Base-by-base conservation (phyloP, 2,797 vertebrate species). In the Centropyge bicolor region DNA sequence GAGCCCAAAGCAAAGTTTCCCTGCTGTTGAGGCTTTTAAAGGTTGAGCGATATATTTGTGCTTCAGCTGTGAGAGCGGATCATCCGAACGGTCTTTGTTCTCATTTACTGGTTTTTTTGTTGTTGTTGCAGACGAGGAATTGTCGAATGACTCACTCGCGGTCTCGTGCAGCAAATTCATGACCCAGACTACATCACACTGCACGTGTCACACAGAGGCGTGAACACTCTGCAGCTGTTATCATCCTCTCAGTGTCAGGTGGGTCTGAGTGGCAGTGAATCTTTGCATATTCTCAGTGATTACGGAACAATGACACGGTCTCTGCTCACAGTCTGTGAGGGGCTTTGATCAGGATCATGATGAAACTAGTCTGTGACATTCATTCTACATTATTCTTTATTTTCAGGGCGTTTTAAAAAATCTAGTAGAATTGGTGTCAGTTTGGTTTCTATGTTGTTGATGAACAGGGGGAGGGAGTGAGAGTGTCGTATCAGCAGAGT, bases 281-380 rank as follows among this genome's bases (percentile, higher is more conserved):
- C 35, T 48, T 83, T 85, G 78, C 67, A 80, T 74, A 83, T 68
- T 77, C 62, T 76, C 20, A 70, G 6, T 20, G 48, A 43, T 40
- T 27, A 6, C 43, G 22, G 51, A 64, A 67, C 59, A 69, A 62
- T 67, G 38, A 51, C 66, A 75, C 35, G 54, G 27, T 66, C 41
- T 68, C 38, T 59, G 41, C 27, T 78, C 55, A 27, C 59, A 65
- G 45, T 74, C 59, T 69, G 48, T 7, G 60, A 65, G 43, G 12
- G 27, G 43, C 48, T 66, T 56, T 41, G 56, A 70, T 54, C 8
- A n/a, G 40, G 24, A 38, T 51, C 36, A 49, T 31, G 6, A 41
- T 43, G 38, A 59, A 60, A 55, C 31, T 35, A 20, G 43, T 64
- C 38, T 59, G 9, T 66, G 41, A 70, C 41, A 24, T 3, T 24